Percentiles rank a stretch among this genome's conserved stretches.
Conservation (phyloP, 2,888 invertebrate species). For the Sturmia bella region DNA sequence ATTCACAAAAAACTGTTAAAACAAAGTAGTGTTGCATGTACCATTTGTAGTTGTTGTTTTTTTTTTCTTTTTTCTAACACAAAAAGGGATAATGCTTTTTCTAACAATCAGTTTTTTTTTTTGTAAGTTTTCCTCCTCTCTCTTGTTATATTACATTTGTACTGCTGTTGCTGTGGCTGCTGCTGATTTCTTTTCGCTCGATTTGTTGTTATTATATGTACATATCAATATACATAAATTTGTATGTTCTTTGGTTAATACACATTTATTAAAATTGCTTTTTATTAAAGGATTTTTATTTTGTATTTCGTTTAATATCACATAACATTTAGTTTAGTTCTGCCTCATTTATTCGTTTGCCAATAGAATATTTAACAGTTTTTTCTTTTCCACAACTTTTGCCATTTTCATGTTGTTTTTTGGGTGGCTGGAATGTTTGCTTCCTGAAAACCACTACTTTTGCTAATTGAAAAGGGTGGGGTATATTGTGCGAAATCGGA, state of each 20-base stretch:
- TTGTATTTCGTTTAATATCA: conserved; percentile 62
- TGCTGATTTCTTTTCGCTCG: conserved; percentile 62
- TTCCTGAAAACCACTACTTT: conserved; percentile 61
- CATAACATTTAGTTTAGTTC: conserved; percentile 68
- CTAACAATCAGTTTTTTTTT: conserved; percentile 55
- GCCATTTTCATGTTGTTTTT: not conserved
- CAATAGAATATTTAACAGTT: conserved; percentile 66
- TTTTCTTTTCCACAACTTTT: conserved; percentile 6
- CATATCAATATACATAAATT: conserved; percentile 67
- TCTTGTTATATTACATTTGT: not conserved
- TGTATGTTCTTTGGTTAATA: conserved; percentile 30
- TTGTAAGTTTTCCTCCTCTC: conserved; percentile 24
- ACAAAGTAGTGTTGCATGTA: conserved; percentile 10
- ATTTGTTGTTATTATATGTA: conserved; percentile 64
- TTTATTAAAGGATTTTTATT: conserved; percentile 31
- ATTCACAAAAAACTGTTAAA: not conserved
- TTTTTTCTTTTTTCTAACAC: conserved; percentile 1
- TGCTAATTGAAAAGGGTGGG: conserved; percentile 62
- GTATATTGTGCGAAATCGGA: not conserved
- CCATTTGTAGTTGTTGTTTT: conserved; percentile 20
- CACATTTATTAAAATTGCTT: conserved; percentile 22
- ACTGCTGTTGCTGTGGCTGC: conserved; percentile 24
- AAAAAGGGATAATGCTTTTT: conserved; percentile 48
- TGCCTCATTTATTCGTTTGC: conserved; percentile 68
- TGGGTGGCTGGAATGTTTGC: conserved; percentile 30